phyloP scores from a whole-genome alignment of 1,140 invertebrate genomes.

The Drosophila lacertosa region DNA sequence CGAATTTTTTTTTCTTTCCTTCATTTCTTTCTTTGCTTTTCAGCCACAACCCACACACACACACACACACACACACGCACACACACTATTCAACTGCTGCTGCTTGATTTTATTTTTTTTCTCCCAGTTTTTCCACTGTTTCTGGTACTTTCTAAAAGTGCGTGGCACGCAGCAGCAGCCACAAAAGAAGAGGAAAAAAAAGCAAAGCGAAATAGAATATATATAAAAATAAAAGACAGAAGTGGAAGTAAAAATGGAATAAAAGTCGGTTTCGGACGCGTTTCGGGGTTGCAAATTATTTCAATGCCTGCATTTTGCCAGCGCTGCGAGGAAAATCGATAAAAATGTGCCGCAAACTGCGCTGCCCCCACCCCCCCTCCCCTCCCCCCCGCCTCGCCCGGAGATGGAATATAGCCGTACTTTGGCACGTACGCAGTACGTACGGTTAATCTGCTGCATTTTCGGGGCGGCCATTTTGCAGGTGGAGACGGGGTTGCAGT shows the following conservation, averaged over 20 bases:
- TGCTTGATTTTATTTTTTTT: conserved; percentile 24
- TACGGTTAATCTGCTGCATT: conserved; percentile 39
- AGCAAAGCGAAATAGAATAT: conserved; percentile 21
- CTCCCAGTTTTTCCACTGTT: conserved; percentile 61
- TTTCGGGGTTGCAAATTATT: conserved; percentile 78
- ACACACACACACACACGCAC: conserved; percentile 29
- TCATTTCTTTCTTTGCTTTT: conserved; percentile 20
- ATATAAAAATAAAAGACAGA: conserved; percentile 7
- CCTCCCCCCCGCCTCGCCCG: too few species aligned
- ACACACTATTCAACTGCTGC: conserved; percentile 52
- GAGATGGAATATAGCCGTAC: conserved; percentile 19
- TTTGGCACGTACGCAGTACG: conserved; percentile 10
- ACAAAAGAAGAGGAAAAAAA: conserved; percentile 9
- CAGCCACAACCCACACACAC: conserved; percentile 21
- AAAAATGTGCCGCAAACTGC: conserved; percentile 74
- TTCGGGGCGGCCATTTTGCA: conserved; percentile 32
- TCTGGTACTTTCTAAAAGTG: conserved; percentile 72
- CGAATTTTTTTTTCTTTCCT: conserved; percentile 62
- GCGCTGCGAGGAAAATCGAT: conserved; percentile 64
- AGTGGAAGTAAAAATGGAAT: conserved; percentile 34
- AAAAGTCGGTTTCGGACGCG: conserved; percentile 47
- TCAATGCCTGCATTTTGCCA: conserved; percentile 59
- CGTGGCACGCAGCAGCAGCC: conserved; percentile 48
- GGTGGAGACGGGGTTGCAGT: background rate
- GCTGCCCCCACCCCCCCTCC: too few species aligned